Evolutionary conservation across 2,797 vertebrate species (phyloP), one percentile per base, ranked within the genome.

Genomic region (Centropyge bicolor): DNA sequence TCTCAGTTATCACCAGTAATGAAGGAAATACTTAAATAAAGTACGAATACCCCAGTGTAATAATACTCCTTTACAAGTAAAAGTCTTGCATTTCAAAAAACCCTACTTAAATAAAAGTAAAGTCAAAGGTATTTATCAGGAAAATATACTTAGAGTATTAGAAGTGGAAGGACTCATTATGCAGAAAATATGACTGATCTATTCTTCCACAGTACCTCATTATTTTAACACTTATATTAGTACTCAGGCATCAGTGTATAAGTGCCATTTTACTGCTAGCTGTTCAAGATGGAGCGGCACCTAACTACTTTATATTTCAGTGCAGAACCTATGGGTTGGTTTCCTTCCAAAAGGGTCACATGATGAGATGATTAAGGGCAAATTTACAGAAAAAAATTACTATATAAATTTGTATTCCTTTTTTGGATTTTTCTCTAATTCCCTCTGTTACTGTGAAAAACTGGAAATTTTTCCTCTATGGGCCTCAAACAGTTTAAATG

Each of bases 401-500:
- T 4, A 31, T 31, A 31, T 31, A 6, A 3, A 64, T 40, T n/a
- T 66, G n/a, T 38, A 5, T 57, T 16, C 0, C 1, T 24, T 22
- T 14, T 35, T 74, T 56, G 0, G 0, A 54, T n/a, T 38, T 62
- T 38, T 46, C 17, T n/a, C 12, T 13, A 38, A 38, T 69, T 11
- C 20, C 35, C 13, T 6, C 35, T 51, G 35, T 43, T 43, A 60
- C 35, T 22, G 8, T 52, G 2, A 24, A 52, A 52, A 10, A 12
- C 17, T 54, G 27, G 38, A 45, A 0, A 3, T 45, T 52, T 52
- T 38, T 40, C 31, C 48, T 55, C 16, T 49, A 40, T 12, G 1
- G 54, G 63, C 46, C 24, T 61, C 10, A 45, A 16, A 38, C 41
- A n/a, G 17, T 17, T 64, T 76, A 38, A 69, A 62, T 36, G 13